Evolutionary conservation across 2,113 vertebrate species (phyloP).

Genomic region (Nothoprocta pentlandii): DNA sequence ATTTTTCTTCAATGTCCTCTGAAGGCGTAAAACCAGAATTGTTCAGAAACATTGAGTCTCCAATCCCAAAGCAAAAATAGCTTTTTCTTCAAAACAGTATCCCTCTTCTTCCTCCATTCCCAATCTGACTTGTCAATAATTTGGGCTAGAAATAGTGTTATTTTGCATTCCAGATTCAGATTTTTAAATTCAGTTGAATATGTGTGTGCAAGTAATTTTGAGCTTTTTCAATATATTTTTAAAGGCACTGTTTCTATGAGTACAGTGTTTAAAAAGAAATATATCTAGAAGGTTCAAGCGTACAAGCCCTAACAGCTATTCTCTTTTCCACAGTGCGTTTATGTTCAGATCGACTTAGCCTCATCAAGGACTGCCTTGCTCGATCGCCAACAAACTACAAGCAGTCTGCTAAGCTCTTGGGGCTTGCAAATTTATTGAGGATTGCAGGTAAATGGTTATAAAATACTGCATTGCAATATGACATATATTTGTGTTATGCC

Average conservation of each 20-base stretch:
- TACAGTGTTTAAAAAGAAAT: background rate
- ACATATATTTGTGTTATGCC: background rate
- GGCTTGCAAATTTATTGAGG: conserved; percentile 87
- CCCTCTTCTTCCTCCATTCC: background rate
- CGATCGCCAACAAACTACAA: conserved; percentile 86
- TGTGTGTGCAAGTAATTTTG: background rate
- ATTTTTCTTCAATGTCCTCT: too few species aligned
- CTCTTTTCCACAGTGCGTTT: conserved; percentile 85
- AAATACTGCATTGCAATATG: background rate
- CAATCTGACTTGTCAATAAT: background rate
- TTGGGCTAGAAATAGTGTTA: background rate
- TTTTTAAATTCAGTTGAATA: background rate
- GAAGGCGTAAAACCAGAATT: too few species aligned
- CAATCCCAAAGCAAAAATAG: background rate
- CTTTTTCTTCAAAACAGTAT: background rate
- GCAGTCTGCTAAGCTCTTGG: conserved; percentile 88
- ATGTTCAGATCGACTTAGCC: conserved; percentile 83
- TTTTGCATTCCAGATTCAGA: background rate
- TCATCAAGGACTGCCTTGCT: conserved; percentile 89
- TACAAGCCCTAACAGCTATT: background rate
- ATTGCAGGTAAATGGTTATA: conserved; percentile 86
- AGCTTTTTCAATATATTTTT: background rate
- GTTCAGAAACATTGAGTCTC: background rate
- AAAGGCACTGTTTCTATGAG: background rate
- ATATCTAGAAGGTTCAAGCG: background rate